Evolutionary conservation across 1,140 invertebrate species (phyloP).

Genomic region (Glossosoma conforme): DNA sequence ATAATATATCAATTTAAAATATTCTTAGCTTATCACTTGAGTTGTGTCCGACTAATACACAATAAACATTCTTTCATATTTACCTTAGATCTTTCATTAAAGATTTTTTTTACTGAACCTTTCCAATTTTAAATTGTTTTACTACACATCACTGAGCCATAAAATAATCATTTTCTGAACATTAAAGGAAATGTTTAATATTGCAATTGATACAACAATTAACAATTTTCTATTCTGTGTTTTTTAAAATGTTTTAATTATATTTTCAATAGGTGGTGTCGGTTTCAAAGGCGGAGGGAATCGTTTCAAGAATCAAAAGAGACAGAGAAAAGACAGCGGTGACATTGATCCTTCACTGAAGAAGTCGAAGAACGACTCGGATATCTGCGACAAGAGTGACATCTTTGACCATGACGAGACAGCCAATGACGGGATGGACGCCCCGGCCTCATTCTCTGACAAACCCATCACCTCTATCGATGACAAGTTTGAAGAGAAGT

Average conservation of each 20-base stretch:
- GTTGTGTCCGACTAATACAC: too few relatives aligned
- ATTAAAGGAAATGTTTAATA: not conserved
- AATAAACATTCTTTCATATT: too few relatives aligned
- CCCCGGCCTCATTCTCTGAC: constrained; percentile 42
- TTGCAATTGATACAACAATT: not conserved
- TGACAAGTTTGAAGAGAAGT: constrained; percentile 14
- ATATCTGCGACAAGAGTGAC: constrained; percentile 33
- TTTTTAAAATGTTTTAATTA: not conserved
- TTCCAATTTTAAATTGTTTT: too few relatives aligned
- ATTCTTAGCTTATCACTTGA: too few relatives aligned
- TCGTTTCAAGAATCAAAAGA: constrained; percentile 43
- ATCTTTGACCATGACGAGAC: constrained; percentile 47
- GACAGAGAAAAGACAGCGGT: constrained; percentile 53
- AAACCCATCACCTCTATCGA: constrained; percentile 22
- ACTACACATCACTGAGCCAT: not conserved
- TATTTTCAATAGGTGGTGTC: constrained; percentile 5
- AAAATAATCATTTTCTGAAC: not conserved
- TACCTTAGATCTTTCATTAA: too few relatives aligned
- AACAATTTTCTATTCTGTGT: not conserved
- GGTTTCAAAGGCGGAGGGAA: constrained; percentile 25
- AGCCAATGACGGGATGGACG: constrained; percentile 47
- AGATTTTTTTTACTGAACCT: too few relatives aligned
- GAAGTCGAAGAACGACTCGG: constrained; percentile 39
- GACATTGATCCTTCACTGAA: constrained; percentile 44
- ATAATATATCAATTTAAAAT: too few relatives aligned